These are phyloP conservation scores for Scaptomyza polygonia DNA, from an alignment of 2,888 invertebrate genomes.

Conservation along the genomic window DNA sequence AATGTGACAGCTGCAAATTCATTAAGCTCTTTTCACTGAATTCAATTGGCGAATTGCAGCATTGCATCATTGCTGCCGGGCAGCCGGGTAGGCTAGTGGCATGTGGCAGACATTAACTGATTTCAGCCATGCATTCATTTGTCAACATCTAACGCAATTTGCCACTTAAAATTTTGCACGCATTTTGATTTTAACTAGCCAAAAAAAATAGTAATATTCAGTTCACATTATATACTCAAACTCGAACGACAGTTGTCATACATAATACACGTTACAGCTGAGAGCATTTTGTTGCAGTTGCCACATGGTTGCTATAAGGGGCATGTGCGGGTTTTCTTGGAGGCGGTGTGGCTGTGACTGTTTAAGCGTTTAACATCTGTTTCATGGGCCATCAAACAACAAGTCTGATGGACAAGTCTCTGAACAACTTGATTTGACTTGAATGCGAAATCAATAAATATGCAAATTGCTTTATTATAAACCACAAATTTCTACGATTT, in stretches of 20 bases:
- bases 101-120: conserved; percentile 23
- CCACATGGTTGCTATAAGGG: conserved; percentile 13
- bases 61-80: conserved; percentile 43
- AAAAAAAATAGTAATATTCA: conserved; percentile 15
- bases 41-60: conserved; percentile 59
- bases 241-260: conserved; percentile 25
- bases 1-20: conserved; percentile 10
- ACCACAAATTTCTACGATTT: neutral
- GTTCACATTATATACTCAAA: conserved; percentile 5
- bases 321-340: neutral
- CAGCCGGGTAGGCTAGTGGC: conserved; percentile 3
- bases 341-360: conserved; percentile 13
- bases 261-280: conserved; percentile 40
- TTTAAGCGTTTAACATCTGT: conserved; percentile 42
- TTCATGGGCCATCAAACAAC: conserved; percentile 56
- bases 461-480: conserved; percentile 18
- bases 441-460: conserved; percentile 9
- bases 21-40: conserved; percentile 23
- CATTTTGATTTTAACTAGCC: conserved; percentile 17
- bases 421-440: conserved; percentile 17
- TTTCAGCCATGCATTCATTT: conserved; percentile 52
- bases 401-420: conserved; percentile 25
- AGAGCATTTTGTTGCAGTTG: conserved; percentile 27
- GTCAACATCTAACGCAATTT: conserved; percentile 48
- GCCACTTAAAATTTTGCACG: conserved; percentile 30